phyloP scores from a whole-genome alignment of 2,113 vertebrate genomes.

The Pyxicephalus adspersus region DNA sequence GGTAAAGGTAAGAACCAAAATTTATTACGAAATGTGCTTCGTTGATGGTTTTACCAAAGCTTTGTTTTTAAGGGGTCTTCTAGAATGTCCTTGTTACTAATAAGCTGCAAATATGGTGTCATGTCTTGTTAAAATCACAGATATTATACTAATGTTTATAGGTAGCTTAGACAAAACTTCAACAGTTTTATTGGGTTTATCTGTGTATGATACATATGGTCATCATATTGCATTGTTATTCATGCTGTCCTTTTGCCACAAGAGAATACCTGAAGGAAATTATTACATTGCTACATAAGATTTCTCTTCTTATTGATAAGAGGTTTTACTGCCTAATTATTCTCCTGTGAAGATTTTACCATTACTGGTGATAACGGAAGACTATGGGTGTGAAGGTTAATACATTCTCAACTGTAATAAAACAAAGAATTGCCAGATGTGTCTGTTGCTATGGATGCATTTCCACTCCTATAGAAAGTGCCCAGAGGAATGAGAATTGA shows the following conservation, averaged over 20 bases:
- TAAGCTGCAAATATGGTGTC: no score
- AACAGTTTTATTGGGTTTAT: no score
- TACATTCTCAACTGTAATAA: neutral
- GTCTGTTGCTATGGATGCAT: constrained; percentile 9
- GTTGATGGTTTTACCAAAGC: no score
- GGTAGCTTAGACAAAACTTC: no score
- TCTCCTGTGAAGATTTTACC: neutral
- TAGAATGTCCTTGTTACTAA: no score
- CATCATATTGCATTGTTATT: no score
- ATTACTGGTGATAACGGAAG: neutral
- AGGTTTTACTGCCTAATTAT: neutral
- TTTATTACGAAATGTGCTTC: no score
- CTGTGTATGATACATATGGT: no score
- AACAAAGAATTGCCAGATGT: constrained; percentile 3
- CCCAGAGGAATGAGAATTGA: constrained; percentile 31
- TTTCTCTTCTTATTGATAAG: neutral
- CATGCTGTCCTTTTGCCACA: neutral
- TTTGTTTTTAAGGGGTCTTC: no score
- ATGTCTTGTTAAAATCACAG: no score
- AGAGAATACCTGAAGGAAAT: neutral
- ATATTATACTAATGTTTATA: no score
- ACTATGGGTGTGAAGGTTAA: constrained; percentile 2
- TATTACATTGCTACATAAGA: neutral
- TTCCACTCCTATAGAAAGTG: constrained; percentile 6
- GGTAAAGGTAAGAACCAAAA: no score